Base-by-base conservation (phyloP, 2,888 invertebrate genomes). In the Embidobia sp. region DNA sequence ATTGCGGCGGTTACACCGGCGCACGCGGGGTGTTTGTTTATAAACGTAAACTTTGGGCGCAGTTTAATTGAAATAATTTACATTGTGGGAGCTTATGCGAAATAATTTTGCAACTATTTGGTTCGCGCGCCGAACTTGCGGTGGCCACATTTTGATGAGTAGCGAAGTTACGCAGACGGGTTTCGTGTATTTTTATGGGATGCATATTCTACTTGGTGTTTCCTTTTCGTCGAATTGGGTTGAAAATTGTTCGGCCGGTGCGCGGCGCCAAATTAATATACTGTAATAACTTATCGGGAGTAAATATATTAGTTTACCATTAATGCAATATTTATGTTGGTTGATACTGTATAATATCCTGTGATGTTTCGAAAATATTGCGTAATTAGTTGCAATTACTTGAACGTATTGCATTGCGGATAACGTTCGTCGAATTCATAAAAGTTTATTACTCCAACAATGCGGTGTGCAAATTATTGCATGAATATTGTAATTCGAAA, bases 61-160 rank as follows among this genome's bases (percentile, higher is more conserved):
- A 44, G 19, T 64, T 64, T 31, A 64, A 64, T 53, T 18, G 44
- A 53, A 64, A 44, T 53, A 64, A 64, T 64, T 44, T 53, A 51
- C 29, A 40, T 44, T 53, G 44, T 18, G 22, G 13, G 10, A 19
- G 53, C 18, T 42, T 44, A 22, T 16, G 18, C 15, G 29, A 51
- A 53, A 64, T 64, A 33, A 53, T 44, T 64, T 53, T n/a, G 33
- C 22, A 48, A 61, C 35, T 61, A 61, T 31, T 61, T 61, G 48
- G 33, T 59, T 29, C n/a, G 29, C 16, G 31, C 16, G 11, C 6
- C 18, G n/a, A 42, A 64, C 40, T 42, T 51, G 18, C 18, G 19
- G 18, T 37, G 26, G 15, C 18, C 6, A 19, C 13, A 49, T 49
- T 63, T 63, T 61, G 19, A 37, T 27, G 37, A 27, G 27, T 35